These are phyloP conservation scores for Polylopha cassiicola DNA, from an alignment of 2,888 invertebrate species.

Conservation along the genomic window DNA sequence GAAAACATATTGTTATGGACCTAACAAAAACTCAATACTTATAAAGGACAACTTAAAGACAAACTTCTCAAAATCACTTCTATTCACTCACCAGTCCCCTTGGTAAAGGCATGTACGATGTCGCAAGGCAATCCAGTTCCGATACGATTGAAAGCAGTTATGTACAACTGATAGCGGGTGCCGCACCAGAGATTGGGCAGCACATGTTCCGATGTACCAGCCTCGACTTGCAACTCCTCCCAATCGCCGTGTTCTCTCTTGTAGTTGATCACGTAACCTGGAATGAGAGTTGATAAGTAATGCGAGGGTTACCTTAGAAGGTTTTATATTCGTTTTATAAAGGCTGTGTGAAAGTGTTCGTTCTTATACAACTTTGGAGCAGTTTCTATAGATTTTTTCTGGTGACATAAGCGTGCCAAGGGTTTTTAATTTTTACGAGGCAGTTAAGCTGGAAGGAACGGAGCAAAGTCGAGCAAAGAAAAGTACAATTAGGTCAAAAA, in stretches of 20 bases:
- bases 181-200: constrained; percentile 92
- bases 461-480: no score
- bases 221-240: constrained; percentile 92
- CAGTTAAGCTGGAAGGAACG: no score
- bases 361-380: no score
- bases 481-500: no score
- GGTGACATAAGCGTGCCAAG: no score
- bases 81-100: constrained; percentile 80
- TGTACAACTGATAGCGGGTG: constrained; percentile 90
- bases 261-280: constrained; percentile 92
- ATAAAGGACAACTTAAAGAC: no score
- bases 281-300: constrained; percentile 8
- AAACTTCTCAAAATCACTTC: not conserved
- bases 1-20: no score
- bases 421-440: no score
- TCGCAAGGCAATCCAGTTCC: constrained; percentile 93
- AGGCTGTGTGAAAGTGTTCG: no score
- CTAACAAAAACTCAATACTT: no score
- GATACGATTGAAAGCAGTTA: constrained; percentile 93
- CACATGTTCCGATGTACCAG: constrained; percentile 87
- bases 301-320: not conserved
- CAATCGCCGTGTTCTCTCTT: constrained; percentile 93
- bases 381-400: no score
- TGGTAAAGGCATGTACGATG: constrained; percentile 89
- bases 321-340: no score